These are phyloP conservation scores for Frankliniella intonsa DNA, from an alignment of 2,888 invertebrate species.

Conservation along the genomic window DNA sequence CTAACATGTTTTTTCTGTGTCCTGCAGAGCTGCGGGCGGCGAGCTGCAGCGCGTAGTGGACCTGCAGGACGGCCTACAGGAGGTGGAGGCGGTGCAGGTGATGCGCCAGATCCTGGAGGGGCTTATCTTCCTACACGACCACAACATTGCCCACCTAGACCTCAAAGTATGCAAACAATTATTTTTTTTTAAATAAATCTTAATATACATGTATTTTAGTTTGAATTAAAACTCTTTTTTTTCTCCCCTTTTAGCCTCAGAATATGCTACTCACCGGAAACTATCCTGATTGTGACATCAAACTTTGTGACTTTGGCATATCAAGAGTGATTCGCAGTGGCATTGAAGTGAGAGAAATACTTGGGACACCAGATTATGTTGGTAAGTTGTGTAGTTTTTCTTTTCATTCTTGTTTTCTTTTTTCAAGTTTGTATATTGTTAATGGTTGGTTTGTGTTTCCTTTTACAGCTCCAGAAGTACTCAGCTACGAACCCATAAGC, in stretches of 20 bases:
- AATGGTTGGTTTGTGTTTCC: constrained; percentile 1
- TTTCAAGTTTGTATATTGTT: constrained; percentile 27
- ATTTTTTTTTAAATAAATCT: too few relatives aligned
- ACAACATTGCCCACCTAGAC: constrained; percentile 91
- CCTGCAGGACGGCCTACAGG: constrained; percentile 75
- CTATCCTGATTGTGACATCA: constrained; percentile 69
- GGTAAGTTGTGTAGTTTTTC: constrained; percentile 53
- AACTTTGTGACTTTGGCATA: constrained; percentile 91
- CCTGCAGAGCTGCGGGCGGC: constrained; percentile 79
- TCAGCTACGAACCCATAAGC: constrained; percentile 90
- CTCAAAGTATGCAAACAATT: constrained; percentile 59
- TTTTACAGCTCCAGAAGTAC: constrained; percentile 77
- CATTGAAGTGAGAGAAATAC: constrained; percentile 87
- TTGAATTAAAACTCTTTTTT: constrained; percentile 19
- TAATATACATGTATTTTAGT: too few relatives aligned
- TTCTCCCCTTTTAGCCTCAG: constrained; percentile 65
- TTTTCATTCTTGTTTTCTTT: neutral
- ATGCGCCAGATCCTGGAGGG: constrained; percentile 89
- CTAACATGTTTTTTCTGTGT: too few relatives aligned
- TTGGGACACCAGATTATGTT: constrained; percentile 93
- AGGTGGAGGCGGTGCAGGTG: constrained; percentile 76
- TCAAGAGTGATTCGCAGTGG: constrained; percentile 86
- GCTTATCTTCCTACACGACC: constrained; percentile 82
- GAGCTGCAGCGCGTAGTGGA: constrained; percentile 90
- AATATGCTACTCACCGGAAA: constrained; percentile 82